phyloP scores from a whole-genome alignment of 1,140 invertebrate genomes.

The Thaumetopoea pityocampa region DNA sequence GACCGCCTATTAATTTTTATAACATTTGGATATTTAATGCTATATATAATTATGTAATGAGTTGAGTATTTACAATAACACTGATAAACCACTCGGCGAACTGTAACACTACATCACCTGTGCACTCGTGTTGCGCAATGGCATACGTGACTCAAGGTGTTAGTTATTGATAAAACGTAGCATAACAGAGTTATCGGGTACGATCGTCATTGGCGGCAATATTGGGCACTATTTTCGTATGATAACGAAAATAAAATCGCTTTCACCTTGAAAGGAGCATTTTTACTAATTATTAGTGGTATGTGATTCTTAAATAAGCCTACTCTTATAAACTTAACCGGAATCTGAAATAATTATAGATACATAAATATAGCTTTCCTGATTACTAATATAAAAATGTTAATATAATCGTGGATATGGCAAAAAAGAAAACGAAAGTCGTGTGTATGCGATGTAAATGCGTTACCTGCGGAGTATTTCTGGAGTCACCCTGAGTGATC shows the following conservation, averaged over 20 bases:
- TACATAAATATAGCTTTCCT: too few species aligned
- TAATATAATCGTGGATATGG: too few species aligned
- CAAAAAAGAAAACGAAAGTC: too few species aligned
- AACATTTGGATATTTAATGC: too few species aligned
- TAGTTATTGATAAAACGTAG: conserved; percentile 57
- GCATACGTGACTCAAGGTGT: conserved; percentile 66
- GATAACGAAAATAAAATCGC: conserved; percentile 40
- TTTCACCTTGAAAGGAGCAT: conserved; percentile 67
- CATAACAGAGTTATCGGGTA: conserved; percentile 56
- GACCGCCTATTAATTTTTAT: conserved; percentile 7
- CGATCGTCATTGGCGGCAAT: conserved; percentile 48
- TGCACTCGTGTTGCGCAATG: conserved; percentile 28
- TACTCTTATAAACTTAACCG: too few species aligned
- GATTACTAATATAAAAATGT: too few species aligned
- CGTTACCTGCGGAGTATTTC: too few species aligned
- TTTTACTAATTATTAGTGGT: too few species aligned
- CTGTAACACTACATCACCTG: conserved; percentile 15
- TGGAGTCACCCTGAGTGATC: too few species aligned
- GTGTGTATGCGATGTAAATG: too few species aligned
- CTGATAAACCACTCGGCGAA: conserved; percentile 8
- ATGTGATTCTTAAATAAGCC: too few species aligned
- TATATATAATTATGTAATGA: conserved; percentile 15
- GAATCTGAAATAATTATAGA: too few species aligned
- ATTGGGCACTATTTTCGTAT: conserved; percentile 40
- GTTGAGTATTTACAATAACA: conserved; percentile 14